Evolutionary conservation across 2,797 vertebrate species (phyloP).

Genomic region (Thunnus albacares): DNA sequence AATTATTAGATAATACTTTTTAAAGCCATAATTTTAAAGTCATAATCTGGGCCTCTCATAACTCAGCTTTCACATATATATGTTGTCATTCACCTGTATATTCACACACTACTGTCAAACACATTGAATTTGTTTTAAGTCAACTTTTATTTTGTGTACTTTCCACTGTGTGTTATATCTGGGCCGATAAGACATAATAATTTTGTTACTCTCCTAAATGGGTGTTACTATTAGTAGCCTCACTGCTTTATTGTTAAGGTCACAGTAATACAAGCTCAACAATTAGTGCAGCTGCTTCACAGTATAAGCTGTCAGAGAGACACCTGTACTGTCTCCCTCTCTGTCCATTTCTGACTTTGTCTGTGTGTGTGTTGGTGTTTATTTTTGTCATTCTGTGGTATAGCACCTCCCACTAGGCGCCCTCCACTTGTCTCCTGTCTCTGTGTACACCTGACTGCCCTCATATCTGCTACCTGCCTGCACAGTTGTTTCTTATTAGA

Average conservation of each 20-base stretch:
- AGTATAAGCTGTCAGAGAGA: not conserved
- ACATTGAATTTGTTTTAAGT: not conserved
- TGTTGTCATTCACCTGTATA: not conserved
- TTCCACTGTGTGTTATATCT: not conserved
- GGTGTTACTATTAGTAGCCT: not conserved
- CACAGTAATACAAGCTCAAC: not conserved
- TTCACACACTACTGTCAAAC: not conserved
- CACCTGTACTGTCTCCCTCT: not conserved
- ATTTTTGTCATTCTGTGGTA: not conserved
- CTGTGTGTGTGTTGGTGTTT: not conserved
- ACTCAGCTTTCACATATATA: not conserved
- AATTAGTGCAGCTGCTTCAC: not conserved
- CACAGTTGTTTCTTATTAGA: conserved; percentile 7
- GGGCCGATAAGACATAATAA: not conserved
- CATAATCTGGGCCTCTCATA: not conserved
- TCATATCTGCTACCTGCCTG: not conserved
- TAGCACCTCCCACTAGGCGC: not conserved
- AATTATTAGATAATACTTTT: not conserved
- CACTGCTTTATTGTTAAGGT: not conserved
- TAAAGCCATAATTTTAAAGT: not conserved
- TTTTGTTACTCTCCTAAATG: not conserved
- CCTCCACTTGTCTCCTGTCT: not conserved
- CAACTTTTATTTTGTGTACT: not conserved
- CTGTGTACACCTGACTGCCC: not conserved
- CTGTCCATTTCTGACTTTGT: not conserved